Evolutionary conservation across 2,797 vertebrate species (phyloP).

Genomic region (Denticeps clupeoides): DNA sequence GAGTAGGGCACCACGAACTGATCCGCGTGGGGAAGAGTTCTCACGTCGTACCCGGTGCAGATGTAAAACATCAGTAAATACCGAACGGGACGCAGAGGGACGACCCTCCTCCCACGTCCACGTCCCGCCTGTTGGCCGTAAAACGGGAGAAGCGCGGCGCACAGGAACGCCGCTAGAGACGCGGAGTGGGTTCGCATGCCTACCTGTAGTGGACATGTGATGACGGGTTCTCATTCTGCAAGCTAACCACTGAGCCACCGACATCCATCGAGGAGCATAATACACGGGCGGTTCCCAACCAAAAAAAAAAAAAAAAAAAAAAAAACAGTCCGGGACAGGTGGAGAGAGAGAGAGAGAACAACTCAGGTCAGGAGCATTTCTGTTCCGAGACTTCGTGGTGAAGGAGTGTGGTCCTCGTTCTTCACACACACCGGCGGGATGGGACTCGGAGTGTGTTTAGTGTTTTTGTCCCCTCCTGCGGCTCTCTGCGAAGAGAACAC

Average conservation of each 20-base stretch:
- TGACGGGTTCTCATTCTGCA: slow-evolving; percentile 71
- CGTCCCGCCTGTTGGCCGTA: too few species aligned
- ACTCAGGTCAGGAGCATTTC: too few species aligned
- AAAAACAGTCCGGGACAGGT: slow-evolving; percentile 17
- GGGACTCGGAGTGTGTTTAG: slow-evolving; percentile 13
- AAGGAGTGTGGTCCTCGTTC: slow-evolving; percentile 2
- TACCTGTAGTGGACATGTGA: slow-evolving; percentile 97
- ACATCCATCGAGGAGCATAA: slow-evolving; percentile 83
- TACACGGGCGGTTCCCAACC: slow-evolving; percentile 56
- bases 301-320: slow-evolving; percentile 36
- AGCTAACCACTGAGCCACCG: slow-evolving; percentile 68
- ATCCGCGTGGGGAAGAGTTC: too few species aligned
- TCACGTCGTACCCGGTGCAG: too few species aligned
- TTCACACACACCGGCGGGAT: slow-evolving; percentile 2
- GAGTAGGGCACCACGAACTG: too few species aligned
- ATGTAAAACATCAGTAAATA: too few species aligned
- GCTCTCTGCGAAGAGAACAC: slow-evolving; percentile 87
- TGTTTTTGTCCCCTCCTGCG: slow-evolving; percentile 43
- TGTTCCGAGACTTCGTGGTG: too few species aligned
- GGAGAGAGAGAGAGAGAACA: background rate
- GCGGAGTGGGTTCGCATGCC: slow-evolving; percentile 35
- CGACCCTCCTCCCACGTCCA: too few species aligned
- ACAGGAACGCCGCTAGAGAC: background rate
- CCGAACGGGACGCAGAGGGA: too few species aligned
- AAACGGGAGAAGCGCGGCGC: slow-evolving; percentile 19